Conservation (phyloP, 2,797 vertebrate genomes). For the Dendrocincla tyrannina region DNA sequence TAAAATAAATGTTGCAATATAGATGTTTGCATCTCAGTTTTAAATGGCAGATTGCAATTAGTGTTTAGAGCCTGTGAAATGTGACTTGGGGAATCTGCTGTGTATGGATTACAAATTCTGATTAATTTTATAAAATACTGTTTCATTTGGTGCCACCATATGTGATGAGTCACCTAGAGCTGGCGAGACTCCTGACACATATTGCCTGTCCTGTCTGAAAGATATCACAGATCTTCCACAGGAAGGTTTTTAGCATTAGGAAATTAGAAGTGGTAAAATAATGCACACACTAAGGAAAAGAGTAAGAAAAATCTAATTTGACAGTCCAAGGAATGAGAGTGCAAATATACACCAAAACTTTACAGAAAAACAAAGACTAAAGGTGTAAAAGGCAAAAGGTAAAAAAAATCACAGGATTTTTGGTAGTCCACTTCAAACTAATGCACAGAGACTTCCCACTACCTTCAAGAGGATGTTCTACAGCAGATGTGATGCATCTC, state of each 20-base stretch:
- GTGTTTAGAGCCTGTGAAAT: slow-evolving; percentile 27
- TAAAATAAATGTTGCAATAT: not conserved
- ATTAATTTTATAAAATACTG: slow-evolving; percentile 38
- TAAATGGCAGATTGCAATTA: slow-evolving; percentile 57
- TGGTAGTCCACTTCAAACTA: not conserved
- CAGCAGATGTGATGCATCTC: not conserved
- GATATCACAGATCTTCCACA: not conserved
- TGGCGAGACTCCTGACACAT: not conserved
- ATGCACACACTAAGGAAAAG: not conserved
- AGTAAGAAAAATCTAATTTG: not conserved
- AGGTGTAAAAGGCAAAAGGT: not conserved
- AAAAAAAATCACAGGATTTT: not conserved
- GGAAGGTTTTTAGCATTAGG: not conserved
- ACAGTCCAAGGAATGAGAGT: not conserved
- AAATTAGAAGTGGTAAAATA: not conserved
- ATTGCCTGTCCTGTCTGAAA: slow-evolving; percentile 22
- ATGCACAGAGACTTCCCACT: not conserved
- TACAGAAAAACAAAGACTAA: not conserved
- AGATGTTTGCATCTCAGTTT: not conserved
- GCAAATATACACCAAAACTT: not conserved
- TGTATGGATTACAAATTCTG: slow-evolving; percentile 2
- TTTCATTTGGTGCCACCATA: slow-evolving; percentile 58
- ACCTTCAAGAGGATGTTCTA: not conserved
- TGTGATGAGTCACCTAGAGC: slow-evolving; percentile 25
- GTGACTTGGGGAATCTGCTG: slow-evolving; percentile 48